phyloP scores from a whole-genome alignment of 2,113 vertebrate species.

The Haemorhous mexicanus region DNA sequence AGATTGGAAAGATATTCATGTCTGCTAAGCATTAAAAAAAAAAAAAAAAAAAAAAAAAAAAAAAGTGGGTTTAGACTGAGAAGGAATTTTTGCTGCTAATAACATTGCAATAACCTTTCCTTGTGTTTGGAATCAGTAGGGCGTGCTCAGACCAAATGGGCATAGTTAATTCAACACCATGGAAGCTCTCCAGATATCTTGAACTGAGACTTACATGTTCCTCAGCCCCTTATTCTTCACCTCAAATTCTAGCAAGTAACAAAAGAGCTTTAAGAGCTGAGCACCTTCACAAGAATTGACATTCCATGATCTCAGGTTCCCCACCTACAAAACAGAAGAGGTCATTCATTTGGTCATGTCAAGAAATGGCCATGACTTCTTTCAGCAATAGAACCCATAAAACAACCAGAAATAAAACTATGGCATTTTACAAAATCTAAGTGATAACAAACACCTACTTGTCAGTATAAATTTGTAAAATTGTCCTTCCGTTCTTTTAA shows the following conservation, averaged over 20 bases:
- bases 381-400: neutral
- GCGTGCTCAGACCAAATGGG: neutral
- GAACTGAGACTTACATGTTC: neutral
- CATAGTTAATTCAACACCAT: neutral
- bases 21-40: neutral
- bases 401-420: slow-evolving; percentile 27
- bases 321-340: neutral
- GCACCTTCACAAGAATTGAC: neutral
- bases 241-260: neutral
- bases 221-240: neutral
- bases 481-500: slow-evolving; percentile 48
- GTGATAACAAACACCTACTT: slow-evolving; percentile 59
- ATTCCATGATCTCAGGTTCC: neutral
- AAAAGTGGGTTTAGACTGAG: neutral
- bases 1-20: neutral
- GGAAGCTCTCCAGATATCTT: neutral
- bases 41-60: neutral
- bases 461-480: slow-evolving; percentile 55
- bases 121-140: neutral
- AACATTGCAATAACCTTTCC: neutral
- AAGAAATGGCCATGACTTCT: neutral
- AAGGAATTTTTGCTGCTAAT: neutral
- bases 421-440: slow-evolving; percentile 38
- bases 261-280: neutral
- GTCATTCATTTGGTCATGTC: neutral